phyloP scores from a whole-genome alignment of 2,797 vertebrate genomes.

The Galagoides demidoff region DNA sequence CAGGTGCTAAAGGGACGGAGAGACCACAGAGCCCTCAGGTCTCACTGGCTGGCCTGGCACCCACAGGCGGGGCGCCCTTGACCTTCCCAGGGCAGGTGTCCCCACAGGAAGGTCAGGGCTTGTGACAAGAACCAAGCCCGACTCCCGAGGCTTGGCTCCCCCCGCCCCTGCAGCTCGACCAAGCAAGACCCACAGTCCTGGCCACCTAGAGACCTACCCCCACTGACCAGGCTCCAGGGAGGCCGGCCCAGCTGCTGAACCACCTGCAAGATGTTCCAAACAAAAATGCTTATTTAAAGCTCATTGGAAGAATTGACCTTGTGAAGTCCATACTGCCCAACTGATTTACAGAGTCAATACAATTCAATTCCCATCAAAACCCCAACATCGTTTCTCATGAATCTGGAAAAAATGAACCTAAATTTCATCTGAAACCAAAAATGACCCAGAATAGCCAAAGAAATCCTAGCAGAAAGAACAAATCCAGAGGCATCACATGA shows the following conservation, averaged over 20 bases:
- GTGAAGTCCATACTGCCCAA: background rate
- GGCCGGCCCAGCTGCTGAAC: fast-evolving
- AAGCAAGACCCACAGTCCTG: too few species aligned
- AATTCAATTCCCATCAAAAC: background rate
- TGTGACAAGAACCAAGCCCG: background rate
- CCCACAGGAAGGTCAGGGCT: background rate
- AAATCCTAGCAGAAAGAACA: background rate
- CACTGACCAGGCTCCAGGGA: background rate
- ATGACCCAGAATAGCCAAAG: background rate
- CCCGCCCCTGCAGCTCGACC: background rate
- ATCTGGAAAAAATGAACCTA: background rate
- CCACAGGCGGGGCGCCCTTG: background rate
- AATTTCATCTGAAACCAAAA: background rate
- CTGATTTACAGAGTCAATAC: background rate
- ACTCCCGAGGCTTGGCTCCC: background rate
- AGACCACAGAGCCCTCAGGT: fast-evolving
- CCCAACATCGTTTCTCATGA: background rate
- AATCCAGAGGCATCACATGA: background rate
- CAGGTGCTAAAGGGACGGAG: background rate
- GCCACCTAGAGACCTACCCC: background rate
- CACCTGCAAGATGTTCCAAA: background rate
- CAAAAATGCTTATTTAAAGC: background rate
- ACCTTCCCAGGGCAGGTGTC: background rate
- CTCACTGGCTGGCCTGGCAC: background rate
- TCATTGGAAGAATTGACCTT: background rate